Evolutionary conservation across 2,797 vertebrate genomes (phyloP), one percentile per base, ranked within the genome.

Genomic region (Carcharodon carcharias): DNA sequence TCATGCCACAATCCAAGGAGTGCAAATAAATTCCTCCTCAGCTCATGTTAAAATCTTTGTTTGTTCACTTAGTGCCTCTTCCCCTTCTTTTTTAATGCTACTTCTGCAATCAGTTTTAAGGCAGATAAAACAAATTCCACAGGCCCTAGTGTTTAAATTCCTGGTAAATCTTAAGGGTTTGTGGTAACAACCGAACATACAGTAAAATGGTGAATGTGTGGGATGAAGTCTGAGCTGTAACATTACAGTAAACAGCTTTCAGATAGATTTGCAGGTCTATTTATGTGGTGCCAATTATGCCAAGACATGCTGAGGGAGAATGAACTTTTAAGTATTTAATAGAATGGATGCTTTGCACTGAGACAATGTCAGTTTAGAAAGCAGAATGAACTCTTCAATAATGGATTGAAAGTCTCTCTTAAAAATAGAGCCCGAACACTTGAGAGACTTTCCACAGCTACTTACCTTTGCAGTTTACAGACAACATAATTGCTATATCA

Each of bases 141-240:
- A 40, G 91, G 4, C 18, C 1, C 40, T 45, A 11, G 61, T 67
- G 21, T 67, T 93, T 45, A 67, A 23, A 45, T 93, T 67, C 91
- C 61, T 28, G 21, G 7, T 21, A 93, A 93, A 67, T 8, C 23
- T 45, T n/a, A 61, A 67, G 63, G 63, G 23, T 67, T 93, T 93
- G 91, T 67, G 63, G 61, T 65, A 26, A n/a, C 16, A 63, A 61
- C 58, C 40, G n/a, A 63, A 40, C 35, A 63, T 63, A 18, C 31
- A n/a, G 65, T 92, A 65, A 92, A 93, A 93, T 93, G 58, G n/a
- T 63, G 63, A 93, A 65, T 93, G 18, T 40, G 35, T 65, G n/a
- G 61, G 63, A 93, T 65, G 61, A 93, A 93, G n/a, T 67, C 91
- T 93, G 23, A 28, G n/a, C 61, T 93, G 91, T 8, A 93, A 93